A percentile compares a stretch with the other conserved stretches of the same genome.
Evolutionary conservation across 2,113 vertebrate genomes (phyloP).

Genomic region (Tetraodon nigroviridis): DNA sequence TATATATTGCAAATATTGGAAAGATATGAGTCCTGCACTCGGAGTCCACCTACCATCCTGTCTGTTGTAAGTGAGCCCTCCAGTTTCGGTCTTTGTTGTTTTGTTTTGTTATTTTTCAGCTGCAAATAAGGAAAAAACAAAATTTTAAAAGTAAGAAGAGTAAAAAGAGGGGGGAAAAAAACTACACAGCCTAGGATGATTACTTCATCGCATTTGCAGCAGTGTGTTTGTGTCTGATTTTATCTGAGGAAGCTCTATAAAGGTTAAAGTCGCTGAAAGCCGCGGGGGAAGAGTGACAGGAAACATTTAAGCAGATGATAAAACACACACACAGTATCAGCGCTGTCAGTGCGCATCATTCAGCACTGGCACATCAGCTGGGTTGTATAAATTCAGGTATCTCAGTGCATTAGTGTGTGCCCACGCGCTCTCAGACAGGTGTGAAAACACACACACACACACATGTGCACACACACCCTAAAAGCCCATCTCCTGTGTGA

Average conservation of each 20-base stretch:
- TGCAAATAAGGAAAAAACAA: background rate
- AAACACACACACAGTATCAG: constrained; percentile 28
- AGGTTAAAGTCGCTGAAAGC: constrained; percentile 45
- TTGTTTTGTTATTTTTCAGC: background rate
- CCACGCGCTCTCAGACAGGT: background rate
- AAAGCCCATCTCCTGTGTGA: constrained; percentile 25
- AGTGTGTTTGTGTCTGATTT: constrained; percentile 29
- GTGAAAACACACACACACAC: constrained; percentile 1
- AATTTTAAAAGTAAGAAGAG: background rate
- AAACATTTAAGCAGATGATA: constrained; percentile 67
- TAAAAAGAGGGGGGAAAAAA: background rate
- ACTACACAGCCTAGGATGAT: background rate
- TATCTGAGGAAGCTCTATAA: constrained; percentile 38
- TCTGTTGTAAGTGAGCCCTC: background rate
- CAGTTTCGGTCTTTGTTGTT: background rate
- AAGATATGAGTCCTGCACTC: too few species aligned
- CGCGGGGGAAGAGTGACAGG: constrained; percentile 55
- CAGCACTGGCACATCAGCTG: background rate
- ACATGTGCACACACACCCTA: constrained; percentile 22
- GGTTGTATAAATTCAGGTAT: constrained; percentile 3
- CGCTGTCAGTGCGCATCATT: constrained; percentile 23
- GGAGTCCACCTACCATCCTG: too few species aligned
- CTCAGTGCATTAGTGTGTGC: background rate
- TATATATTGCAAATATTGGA: too few species aligned
- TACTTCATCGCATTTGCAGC: constrained; percentile 2